A percentile compares a stretch with the other conserved stretches of the same genome.
Evolutionary conservation across 2,888 invertebrate genomes (phyloP).

Genomic region (Diadromus collaris): DNA sequence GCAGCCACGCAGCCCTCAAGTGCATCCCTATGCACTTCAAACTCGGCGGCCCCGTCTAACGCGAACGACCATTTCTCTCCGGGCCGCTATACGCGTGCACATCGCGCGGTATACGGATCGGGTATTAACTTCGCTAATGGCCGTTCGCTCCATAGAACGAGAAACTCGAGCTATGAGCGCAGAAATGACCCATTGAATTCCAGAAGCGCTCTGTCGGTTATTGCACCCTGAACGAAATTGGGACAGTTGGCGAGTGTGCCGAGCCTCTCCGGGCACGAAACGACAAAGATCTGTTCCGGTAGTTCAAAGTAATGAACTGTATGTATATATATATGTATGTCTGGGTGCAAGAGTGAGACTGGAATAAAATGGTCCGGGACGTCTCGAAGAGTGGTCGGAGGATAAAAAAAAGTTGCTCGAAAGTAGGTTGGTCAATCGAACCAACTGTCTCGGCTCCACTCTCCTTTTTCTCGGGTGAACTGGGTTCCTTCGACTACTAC

Average conservation of each 20-base stretch:
- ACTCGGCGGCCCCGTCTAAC: background rate
- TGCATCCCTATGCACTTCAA: slow-evolving; percentile 12
- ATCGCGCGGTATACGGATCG: background rate
- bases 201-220: slow-evolving; percentile 21
- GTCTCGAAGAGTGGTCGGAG: background rate
- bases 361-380: background rate
- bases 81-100: background rate
- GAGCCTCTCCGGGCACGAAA: slow-evolving; percentile 6
- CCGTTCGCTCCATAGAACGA: slow-evolving; percentile 18
- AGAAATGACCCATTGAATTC: slow-evolving; percentile 37
- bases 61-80: slow-evolving; percentile 19
- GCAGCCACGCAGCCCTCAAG: background rate
- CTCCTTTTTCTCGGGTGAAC: background rate
- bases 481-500: background rate
- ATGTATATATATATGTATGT: background rate
- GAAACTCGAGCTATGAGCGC: slow-evolving; percentile 15
- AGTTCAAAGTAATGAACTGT: slow-evolving; percentile 29
- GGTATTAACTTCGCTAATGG: slow-evolving; percentile 28
- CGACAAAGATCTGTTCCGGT: slow-evolving; percentile 24
- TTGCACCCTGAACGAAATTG: slow-evolving; percentile 27
- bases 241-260: slow-evolving; percentile 32
- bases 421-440: slow-evolving; percentile 43
- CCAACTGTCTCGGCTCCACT: background rate
- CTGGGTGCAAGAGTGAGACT: background rate
- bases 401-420: slow-evolving; percentile 17